Base-by-base conservation (phyloP, 2,888 invertebrate genomes). In the Sepioteuthis lessoniana region DNA sequence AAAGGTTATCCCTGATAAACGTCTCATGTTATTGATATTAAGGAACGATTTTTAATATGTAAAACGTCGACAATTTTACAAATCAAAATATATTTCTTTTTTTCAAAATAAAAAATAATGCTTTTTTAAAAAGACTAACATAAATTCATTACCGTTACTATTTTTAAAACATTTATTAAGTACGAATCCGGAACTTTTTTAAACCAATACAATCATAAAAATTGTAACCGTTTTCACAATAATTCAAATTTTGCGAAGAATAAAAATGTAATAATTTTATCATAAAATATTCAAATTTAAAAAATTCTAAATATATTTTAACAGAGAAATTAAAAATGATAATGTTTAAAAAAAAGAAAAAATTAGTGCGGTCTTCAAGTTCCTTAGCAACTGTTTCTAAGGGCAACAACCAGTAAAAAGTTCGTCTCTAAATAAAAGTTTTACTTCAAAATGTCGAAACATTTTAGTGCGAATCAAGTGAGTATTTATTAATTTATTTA, bases 391-490 rank as follows among this genome's bases (percentile, higher is more conserved):
- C 92, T n/a, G 92, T 92, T 46, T 92, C 42, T 90, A 94, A 94
- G 47, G 42, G 35, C 38, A 90, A 94, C 90, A 90, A 46, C 31
- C 28, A n/a, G 21, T 50, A 60, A 31, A 37, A 38, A 38, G n/a
- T n/a, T 38, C 47, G 91, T 21, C 90, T 31, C 38, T 38, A 50
- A 93, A 92, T 94, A 55, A 91, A 60, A 47, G 90, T 93, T n/a
- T 21, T 35, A 93, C 60, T 25, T 93, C 94, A 94, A 76, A 50
- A 96, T 96, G 96, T 94, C 96, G 38, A 94, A 95, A 31, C 95
- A 96, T 95, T 96, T 96, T 94, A 96, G 96, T 95, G 96, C 96
- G 91, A 96, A 96, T 94, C 96, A 96, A 96, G 96, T 96, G 94
- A 94, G 95, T 50, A 90, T 35, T 21, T 91, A 31, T 91, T n/a